A percentile compares a stretch with the other conserved stretches of the same genome.
These are phyloP conservation scores for Balanococcus diminutus DNA, from an alignment of 2,888 invertebrate species.

Conservation along the genomic window DNA sequence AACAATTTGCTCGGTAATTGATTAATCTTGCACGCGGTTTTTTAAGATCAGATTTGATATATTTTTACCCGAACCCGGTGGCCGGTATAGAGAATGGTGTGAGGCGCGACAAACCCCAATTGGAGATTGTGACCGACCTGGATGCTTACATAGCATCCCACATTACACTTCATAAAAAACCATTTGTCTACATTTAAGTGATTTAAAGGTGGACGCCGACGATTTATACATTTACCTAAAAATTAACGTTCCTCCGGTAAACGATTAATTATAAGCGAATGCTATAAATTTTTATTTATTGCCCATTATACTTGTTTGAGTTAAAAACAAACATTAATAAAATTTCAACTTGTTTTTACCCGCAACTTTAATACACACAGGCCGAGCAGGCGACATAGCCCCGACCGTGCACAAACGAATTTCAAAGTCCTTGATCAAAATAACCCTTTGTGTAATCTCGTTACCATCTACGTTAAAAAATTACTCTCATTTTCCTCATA, in stretches of 20 bases:
- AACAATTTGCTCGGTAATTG: background rate
- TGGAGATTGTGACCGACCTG: slow-evolving; percentile 16
- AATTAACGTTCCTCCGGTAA: slow-evolving; percentile 50
- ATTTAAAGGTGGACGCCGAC: slow-evolving; percentile 47
- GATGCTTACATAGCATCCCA: slow-evolving; percentile 48
- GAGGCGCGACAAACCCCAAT: slow-evolving; percentile 39
- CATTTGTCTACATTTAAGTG: slow-evolving; percentile 51
- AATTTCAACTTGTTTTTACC: slow-evolving; percentile 33
- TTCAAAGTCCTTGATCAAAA: slow-evolving; percentile 32
- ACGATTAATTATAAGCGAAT: slow-evolving; percentile 49
- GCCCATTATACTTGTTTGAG: slow-evolving; percentile 49
- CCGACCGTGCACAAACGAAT: background rate
- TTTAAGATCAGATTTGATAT: background rate
- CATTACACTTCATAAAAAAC: slow-evolving; percentile 47
- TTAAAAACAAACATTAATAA: slow-evolving; percentile 53
- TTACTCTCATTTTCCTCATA: slow-evolving; percentile 15
- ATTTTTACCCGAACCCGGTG: slow-evolving; percentile 28
- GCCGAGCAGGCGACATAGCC: background rate
- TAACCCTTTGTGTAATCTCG: background rate
- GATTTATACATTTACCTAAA: slow-evolving; percentile 50
- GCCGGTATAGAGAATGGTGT: background rate
- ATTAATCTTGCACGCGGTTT: background rate
- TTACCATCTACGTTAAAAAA: slow-evolving; percentile 8
- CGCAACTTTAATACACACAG: background rate
- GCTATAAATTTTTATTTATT: slow-evolving; percentile 52